phyloP scores from a whole-genome alignment of 92 coral and sea anemone species.

The Palythoa grandis region DNA sequence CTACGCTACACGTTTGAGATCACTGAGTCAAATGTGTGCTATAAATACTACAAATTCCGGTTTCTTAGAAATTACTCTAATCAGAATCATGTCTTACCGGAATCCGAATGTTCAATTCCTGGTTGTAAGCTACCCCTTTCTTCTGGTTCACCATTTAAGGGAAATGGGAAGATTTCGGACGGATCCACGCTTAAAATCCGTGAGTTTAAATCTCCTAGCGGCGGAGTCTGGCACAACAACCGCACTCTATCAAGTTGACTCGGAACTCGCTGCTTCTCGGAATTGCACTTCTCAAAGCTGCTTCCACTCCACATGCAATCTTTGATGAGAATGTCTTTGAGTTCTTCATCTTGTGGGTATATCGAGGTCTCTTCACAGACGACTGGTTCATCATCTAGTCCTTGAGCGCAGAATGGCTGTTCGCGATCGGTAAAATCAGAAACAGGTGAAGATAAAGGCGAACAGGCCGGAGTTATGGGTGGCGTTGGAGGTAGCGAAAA shows the following conservation, averaged over 20 bases:
- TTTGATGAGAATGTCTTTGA: conserved; percentile 92
- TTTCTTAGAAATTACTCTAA: conserved; percentile 55
- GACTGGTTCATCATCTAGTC: conserved; percentile 68
- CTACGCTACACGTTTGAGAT: conserved; percentile 20
- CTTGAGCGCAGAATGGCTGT: conserved; percentile 80
- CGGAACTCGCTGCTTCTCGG: conserved; percentile 51
- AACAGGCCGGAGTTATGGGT: conserved; percentile 83
- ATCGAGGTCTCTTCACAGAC: conserved; percentile 76
- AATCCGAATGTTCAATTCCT: conserved; percentile 72
- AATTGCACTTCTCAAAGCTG: conserved; percentile 61
- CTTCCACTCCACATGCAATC: conserved; percentile 99
- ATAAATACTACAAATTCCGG: conserved; percentile 37
- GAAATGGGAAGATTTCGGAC: conserved; percentile 95
- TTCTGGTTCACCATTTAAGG: conserved; percentile 71
- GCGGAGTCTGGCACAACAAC: conserved; percentile 90
- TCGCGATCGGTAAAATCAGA: conserved; percentile 69
- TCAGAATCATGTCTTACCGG: conserved; percentile 63
- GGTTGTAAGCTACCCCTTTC: conserved; percentile 52
- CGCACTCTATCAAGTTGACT: conserved; percentile 80
- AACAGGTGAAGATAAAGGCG: conserved; percentile 72
- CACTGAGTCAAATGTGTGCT: conserved; percentile 30
- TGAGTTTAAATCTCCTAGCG: conserved; percentile 86
- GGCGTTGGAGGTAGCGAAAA: conserved; percentile 89
- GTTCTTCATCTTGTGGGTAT: conserved; percentile 82
- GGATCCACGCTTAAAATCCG: conserved; percentile 95